These are phyloP conservation scores for Bufo bufo DNA, from an alignment of 2,113 vertebrate species.

Conservation along the genomic window DNA sequence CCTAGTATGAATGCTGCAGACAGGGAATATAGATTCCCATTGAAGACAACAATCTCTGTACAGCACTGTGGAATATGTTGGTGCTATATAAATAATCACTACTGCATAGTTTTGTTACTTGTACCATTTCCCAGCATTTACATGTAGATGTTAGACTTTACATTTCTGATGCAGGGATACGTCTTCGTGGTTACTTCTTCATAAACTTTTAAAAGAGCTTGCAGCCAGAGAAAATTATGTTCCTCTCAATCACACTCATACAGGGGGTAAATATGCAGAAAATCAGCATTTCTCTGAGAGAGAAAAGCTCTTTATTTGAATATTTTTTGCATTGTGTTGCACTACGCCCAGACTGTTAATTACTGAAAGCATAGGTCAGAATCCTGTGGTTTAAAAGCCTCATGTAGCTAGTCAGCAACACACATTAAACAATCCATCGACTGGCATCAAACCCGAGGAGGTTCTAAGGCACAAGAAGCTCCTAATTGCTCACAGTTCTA, in stretches of 20 bases:
- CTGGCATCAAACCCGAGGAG: conserved; percentile 63
- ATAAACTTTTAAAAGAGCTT: background rate
- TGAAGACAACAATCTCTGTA: too few species aligned
- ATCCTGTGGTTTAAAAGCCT: conserved; percentile 59
- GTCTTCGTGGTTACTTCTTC: background rate
- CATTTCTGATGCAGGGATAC: background rate
- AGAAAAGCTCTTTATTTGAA: conserved; percentile 54
- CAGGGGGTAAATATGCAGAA: conserved; percentile 37
- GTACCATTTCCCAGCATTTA: too few species aligned
- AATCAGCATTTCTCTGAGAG: conserved; percentile 22
- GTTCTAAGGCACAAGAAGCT: conserved; percentile 61
- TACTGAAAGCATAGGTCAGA: conserved; percentile 64
- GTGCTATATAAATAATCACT: too few species aligned
- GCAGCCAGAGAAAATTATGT: conserved; percentile 36
- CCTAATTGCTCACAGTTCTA: conserved; percentile 19
- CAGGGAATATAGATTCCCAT: too few species aligned
- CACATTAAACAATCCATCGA: conserved; percentile 63
- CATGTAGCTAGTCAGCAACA: conserved; percentile 60
- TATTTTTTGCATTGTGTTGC: conserved; percentile 47
- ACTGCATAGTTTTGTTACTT: too few species aligned
- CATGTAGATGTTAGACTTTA: background rate
- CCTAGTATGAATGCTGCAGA: too few species aligned
- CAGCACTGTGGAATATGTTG: too few species aligned
- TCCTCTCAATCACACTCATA: conserved; percentile 21
- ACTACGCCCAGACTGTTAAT: conserved; percentile 59